Conservation (phyloP, 2,888 invertebrate species). For the Phengaris arion region DNA sequence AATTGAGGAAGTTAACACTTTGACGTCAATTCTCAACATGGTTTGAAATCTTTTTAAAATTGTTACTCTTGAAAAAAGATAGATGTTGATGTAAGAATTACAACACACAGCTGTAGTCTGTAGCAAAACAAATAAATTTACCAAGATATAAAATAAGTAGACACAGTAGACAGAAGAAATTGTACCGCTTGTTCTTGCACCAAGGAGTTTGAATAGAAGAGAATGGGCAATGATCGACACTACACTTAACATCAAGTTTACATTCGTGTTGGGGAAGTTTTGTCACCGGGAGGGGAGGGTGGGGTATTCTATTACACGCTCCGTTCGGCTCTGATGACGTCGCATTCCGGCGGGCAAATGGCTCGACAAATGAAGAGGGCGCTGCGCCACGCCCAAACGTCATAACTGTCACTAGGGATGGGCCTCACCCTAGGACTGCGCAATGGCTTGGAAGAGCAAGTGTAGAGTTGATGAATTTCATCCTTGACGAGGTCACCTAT, state of each 20-base stretch:
- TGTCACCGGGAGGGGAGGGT: slow-evolving; percentile 71
- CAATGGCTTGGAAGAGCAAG: slow-evolving; percentile 37
- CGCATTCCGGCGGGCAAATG: slow-evolving; percentile 76
- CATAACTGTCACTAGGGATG: slow-evolving; percentile 68
- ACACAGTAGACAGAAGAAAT: background rate
- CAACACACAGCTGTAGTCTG: background rate
- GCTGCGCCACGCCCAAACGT: slow-evolving; percentile 71
- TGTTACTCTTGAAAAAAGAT: background rate
- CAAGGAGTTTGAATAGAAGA: background rate
- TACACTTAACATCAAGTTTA: slow-evolving; percentile 15
- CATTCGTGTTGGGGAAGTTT: slow-evolving; percentile 50
- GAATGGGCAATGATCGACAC: slow-evolving; percentile 4
- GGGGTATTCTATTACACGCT: slow-evolving; percentile 80
- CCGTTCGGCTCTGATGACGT: slow-evolving; percentile 75
- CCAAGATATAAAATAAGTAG: background rate
- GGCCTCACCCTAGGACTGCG: background rate
- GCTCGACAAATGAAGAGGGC: slow-evolving; percentile 77
- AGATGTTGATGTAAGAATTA: background rate
- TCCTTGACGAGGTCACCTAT: background rate
- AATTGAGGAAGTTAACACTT: background rate
- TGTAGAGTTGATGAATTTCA: slow-evolving; percentile 47
- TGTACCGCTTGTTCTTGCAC: background rate
- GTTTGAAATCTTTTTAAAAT: background rate
- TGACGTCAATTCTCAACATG: slow-evolving; percentile 1
- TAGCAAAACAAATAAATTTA: background rate